Evolutionary conservation across 2,113 vertebrate species (phyloP).

Genomic region (Psammodynastes pulverulentus): DNA sequence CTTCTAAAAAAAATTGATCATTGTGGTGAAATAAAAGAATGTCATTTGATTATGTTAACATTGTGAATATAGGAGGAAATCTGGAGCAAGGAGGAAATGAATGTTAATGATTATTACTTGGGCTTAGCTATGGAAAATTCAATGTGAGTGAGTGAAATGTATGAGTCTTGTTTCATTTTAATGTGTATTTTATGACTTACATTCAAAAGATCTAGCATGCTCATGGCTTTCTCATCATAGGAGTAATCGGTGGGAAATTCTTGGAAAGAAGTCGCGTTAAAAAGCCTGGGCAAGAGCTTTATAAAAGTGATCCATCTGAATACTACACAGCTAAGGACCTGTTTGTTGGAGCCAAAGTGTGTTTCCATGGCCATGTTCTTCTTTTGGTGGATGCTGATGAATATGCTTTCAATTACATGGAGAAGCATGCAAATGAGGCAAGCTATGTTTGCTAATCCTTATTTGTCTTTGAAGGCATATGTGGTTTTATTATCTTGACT

Average conservation of each 20-base stretch:
- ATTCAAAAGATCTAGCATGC: constrained; percentile 41
- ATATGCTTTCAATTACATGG: constrained; percentile 87
- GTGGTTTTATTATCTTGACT: constrained; percentile 35
- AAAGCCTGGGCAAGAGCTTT: constrained; percentile 84
- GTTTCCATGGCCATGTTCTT: constrained; percentile 78
- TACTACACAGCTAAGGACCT: constrained; percentile 82
- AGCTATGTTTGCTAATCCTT: constrained; percentile 40
- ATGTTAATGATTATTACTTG: constrained; percentile 32
- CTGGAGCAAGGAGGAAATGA: constrained; percentile 23
- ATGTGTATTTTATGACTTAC: constrained; percentile 32
- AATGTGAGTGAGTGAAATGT: constrained; percentile 16
- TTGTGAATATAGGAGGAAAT: constrained; percentile 15
- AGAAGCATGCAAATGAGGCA: constrained; percentile 83
- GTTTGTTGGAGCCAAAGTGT: constrained; percentile 80
- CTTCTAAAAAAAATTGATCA: neutral
- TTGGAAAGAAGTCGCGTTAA: constrained; percentile 80
- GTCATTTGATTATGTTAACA: constrained; percentile 47
- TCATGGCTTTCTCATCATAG: constrained; percentile 65
- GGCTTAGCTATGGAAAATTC: constrained; percentile 12
- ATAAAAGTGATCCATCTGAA: constrained; percentile 80
- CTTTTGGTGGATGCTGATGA: constrained; percentile 83
- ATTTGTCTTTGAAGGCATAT: constrained; percentile 2
- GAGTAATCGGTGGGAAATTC: constrained; percentile 81
- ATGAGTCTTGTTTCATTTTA: constrained; percentile 9
- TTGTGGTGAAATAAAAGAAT: constrained; percentile 35